Base-by-base conservation (phyloP, 2,113 vertebrate genomes). In the Gobius niger region DNA sequence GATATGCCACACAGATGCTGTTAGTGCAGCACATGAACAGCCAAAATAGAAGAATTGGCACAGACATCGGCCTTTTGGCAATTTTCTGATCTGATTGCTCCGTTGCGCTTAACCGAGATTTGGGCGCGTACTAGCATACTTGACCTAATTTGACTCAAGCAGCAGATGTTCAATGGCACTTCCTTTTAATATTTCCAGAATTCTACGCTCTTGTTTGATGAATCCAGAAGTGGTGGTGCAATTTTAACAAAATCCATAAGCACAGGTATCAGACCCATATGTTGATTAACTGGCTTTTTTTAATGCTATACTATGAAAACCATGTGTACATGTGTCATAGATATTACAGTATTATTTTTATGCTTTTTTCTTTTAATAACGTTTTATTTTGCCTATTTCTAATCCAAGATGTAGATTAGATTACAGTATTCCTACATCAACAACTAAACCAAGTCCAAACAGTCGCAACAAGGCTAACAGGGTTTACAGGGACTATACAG, bases 111-210 rank as follows among this genome's bases (percentile, higher is more conserved):
- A 44, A 49, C 70, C 69, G 70, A 66, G 70, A 86, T 81, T 80
- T 52, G 76, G 77, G 71, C 15, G 75, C 71, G 70, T 34, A 34
- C 24, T 15, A 52, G 65, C 66, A 54, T 69, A 81, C 68, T 65
- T 75, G 82, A 76, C 79, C 79, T 69, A 70, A 68, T 82, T 73
- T 66, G 49, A 77, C 71, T 80, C 77, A 40, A 72, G 66, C 44
- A 69, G 68, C 80, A 80, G 73, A 83, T 83, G 81, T 75, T 78
- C 63, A 69, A 82, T 64, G 65, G 62, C 67, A 52, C 47, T 51
- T 60, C 67, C 2, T 9, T 34, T 52, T 59, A 56, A 47, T 44
- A 14, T 74, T 59, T 61, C 0, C 2, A 51, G n/a, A 42, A 42
- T 42, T 15, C 52, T 11, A 56, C 9, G 34, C 6, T 7, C 8